Base-by-base conservation (phyloP, 2,113 vertebrate species). In the Sisor rabdophorus region DNA sequence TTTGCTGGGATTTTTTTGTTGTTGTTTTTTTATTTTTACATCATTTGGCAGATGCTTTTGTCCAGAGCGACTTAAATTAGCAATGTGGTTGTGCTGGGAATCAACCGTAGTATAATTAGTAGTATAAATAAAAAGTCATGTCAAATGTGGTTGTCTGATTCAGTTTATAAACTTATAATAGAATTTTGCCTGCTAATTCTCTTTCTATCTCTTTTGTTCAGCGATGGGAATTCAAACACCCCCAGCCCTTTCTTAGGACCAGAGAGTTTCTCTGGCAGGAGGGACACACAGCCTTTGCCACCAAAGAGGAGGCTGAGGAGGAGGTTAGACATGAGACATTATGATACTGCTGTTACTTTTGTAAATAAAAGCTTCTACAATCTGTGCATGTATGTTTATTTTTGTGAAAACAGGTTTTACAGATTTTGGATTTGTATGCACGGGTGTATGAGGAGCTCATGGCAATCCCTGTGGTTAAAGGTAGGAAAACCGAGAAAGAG, bases 151-250 rank as follows among this genome's bases (percentile, higher is more conserved):
- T 36, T 7, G 3, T 36, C 32, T 10, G 10, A 9, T 44, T 44
- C 9, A 36, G 32, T 36, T 36, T 36, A 4, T 44, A 1, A 44
- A 44, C 5, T 44, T 44, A 9, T 44, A 4, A 36, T 36, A 36
- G 7, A n/a, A n/a, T n/a, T 12, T 4, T 47, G 9, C 4, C 15
- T 13, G 24, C 74, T 63, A 16, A 20, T 67, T 1, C 52, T 32
- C 11, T 24, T 74, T 78, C 1, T 9, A n/a, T 52, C 10, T n/a
- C 1, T 53, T 4, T 78, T 22, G 47, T 1, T 60, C 85, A 98
- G 97, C 92, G 96, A 19, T 99, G 97, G 97, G 97, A 99, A 85
- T 99, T 99, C 89, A 99, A 99, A 86, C 97, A 99, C 80, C 97
- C 97, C 0, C 97, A 99, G 13, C 97, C 97, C 65, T 99, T 99